Evolutionary conservation across 2,113 vertebrate genomes (phyloP).

Genomic region (Piaya cayana): DNA sequence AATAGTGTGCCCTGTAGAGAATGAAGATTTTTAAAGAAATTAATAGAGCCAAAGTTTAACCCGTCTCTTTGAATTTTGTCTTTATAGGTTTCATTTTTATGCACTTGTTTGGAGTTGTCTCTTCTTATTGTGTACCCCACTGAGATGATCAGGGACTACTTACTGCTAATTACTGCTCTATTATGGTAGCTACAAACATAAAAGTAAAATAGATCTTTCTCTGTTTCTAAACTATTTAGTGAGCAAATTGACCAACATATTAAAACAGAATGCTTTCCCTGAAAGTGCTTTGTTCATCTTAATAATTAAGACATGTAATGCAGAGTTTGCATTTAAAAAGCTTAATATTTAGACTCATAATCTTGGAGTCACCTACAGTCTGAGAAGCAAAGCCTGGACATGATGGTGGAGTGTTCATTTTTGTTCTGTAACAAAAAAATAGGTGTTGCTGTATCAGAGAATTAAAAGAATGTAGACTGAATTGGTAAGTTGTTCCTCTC

Average conservation of each 20-base stretch:
- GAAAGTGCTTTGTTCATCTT: not conserved
- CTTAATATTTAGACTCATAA: not conserved
- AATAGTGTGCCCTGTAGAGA: not conserved
- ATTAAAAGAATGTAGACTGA: not conserved
- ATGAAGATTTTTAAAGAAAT: not conserved
- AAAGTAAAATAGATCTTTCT: not conserved
- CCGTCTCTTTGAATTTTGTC: not conserved
- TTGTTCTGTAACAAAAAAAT: not conserved
- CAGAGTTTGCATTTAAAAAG: not conserved
- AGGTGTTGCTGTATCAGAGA: not conserved
- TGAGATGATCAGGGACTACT: not conserved
- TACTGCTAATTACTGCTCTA: not conserved
- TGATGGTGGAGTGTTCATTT: not conserved
- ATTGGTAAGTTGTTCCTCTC: not conserved
- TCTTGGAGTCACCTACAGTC: not conserved
- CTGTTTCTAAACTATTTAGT: not conserved
- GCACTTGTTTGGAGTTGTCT: not conserved
- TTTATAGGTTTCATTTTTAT: not conserved
- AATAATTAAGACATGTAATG: not conserved
- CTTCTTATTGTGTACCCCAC: not conserved
- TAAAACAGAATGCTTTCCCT: not conserved
- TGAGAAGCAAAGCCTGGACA: not conserved
- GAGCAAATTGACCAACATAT: not conserved
- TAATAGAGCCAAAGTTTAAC: not conserved
- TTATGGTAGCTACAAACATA: not conserved